Evolutionary conservation across 2,113 vertebrate species (phyloP).

Genomic region (Sander vitreus): DNA sequence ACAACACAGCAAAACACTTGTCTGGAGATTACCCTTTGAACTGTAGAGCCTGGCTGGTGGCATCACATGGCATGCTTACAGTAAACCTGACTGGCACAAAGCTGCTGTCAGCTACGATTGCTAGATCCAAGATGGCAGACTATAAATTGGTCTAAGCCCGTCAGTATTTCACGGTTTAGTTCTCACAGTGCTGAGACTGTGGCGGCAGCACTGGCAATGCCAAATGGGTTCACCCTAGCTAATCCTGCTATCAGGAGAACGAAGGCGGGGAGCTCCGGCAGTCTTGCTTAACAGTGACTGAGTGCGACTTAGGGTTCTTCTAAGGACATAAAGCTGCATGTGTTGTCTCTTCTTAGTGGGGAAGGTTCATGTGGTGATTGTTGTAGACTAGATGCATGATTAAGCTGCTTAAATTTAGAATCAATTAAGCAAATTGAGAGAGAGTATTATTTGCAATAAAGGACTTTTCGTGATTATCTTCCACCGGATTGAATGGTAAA

Average conservation of each 20-base stretch:
- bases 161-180: slow-evolving; percentile 75
- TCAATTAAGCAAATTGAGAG: slow-evolving; percentile 75
- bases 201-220: slow-evolving; percentile 53
- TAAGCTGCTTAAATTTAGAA: slow-evolving; percentile 73
- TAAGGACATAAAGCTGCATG: slow-evolving; percentile 54
- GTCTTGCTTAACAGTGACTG: slow-evolving; percentile 62
- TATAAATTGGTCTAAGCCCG: slow-evolving; percentile 74
- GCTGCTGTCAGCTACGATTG: slow-evolving; percentile 58
- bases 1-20: slow-evolving; percentile 55
- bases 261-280: slow-evolving; percentile 51
- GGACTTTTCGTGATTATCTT: slow-evolving; percentile 55
- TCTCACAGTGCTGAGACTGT: slow-evolving; percentile 60
- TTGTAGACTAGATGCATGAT: slow-evolving; percentile 52
- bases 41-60: slow-evolving; percentile 61
- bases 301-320: slow-evolving; percentile 44
- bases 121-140: slow-evolving; percentile 75
- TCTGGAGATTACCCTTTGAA: slow-evolving; percentile 69
- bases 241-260: slow-evolving; percentile 75
- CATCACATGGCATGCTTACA: slow-evolving; percentile 67
- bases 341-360: slow-evolving; percentile 41
- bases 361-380: slow-evolving; percentile 65
- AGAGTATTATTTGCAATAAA: slow-evolving; percentile 49
- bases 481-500: slow-evolving; percentile 35
- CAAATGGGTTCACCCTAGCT: slow-evolving; percentile 73
- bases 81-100: slow-evolving; percentile 72